Base-by-base conservation (phyloP, 2,888 invertebrate genomes). In the Melikaiella ostensackeni region DNA sequence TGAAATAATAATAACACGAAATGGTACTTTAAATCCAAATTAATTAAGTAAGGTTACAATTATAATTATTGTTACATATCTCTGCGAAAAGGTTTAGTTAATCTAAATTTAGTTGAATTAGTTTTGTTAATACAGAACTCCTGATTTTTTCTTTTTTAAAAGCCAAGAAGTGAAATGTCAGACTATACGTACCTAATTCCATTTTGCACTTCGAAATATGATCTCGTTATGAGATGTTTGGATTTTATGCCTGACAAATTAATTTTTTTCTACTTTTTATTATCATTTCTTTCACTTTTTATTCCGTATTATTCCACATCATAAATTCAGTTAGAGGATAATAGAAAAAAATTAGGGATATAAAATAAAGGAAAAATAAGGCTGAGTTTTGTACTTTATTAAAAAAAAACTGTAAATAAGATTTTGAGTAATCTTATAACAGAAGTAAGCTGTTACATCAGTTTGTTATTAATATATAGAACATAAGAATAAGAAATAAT, bases 111-210 rank as follows among this genome's bases (percentile, higher is more conserved):
- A 55, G 9, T 21, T 11, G 55, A 55, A 19, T 55, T 55, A 21
- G 21, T 21, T 1, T 5, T 5, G 42, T 42, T 42, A 42, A 42
- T 16, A 42, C 4, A 16, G 16, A 42, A 1, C 4, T 5, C 4
- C 42, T 4, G 2, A 16, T 1, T 11, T 55, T 46, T 55, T 9
- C 21, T 38, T 13, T 16, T 7, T 1, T 8, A 27, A 35, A 24
- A 64, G 42, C 7, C 11, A 38, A 38, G n/a, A 30, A 66, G 9
- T 27, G 27, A 11, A 66, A 30, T 27, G 38, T 38, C 35, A 63
- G 24, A 16, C 5, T 27, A 50, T 42, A 46, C 27, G 19, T 66
- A 66, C 66, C 42, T 66, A 66, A 24, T 66, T 66, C 27, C 16
- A 42, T 42, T 42, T 16, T 42, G 13, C 16, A 42, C 42, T 42